Base-by-base conservation (phyloP, 1,140 invertebrate genomes). In the Platyscapa corneri region DNA sequence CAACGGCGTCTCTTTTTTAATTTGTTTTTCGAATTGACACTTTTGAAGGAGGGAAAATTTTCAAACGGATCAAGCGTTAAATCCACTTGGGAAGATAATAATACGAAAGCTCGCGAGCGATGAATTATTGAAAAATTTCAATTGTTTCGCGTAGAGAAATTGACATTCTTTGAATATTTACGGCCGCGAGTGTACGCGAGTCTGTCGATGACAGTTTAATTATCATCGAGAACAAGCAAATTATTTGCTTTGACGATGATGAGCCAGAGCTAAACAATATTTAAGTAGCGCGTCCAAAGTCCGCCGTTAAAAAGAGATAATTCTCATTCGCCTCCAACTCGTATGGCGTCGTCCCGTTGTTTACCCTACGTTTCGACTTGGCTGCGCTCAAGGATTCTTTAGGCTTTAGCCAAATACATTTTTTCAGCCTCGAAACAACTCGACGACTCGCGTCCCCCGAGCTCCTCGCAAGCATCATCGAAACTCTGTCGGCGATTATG, bases 401-500 rank as follows among this genome's bases (percentile, higher is more conserved):
- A 42, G 70, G 23, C 39, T 74, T 74, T 7, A 74, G 42, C 12
- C 37, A 74, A 74, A 72, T 70, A 37, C 37, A 8, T 70, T 34
- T 34, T n/a, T 39, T 70, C 20, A 37, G 14, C 8, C 0, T 70
- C 34, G 8, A n/a, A 74, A 42, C 7, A 74, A 74, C 37, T 20
- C 42, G n/a, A 42, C 42, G 23, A 39, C 37, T 42, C n/a, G 18
- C 27, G 34, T 32, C 42, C 23, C 42, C 70, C 39, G 37, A 74
- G 39, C n/a, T 74, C 37, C n/a, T 42, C 12, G n/a, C 18, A 74
- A 42, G 70, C 42, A 74, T 74, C 70, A 74, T 74, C 70, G 39
- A 70, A 67, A 53, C 46, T 82, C 46, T 53, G 10, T 83, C 49
- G 74, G 16, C 74, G 30, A 83, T 77, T 39, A 12, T 34, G 65